Evolutionary conservation across 2,797 vertebrate species (phyloP).

Genomic region (Coccyzus lansbergi): DNA sequence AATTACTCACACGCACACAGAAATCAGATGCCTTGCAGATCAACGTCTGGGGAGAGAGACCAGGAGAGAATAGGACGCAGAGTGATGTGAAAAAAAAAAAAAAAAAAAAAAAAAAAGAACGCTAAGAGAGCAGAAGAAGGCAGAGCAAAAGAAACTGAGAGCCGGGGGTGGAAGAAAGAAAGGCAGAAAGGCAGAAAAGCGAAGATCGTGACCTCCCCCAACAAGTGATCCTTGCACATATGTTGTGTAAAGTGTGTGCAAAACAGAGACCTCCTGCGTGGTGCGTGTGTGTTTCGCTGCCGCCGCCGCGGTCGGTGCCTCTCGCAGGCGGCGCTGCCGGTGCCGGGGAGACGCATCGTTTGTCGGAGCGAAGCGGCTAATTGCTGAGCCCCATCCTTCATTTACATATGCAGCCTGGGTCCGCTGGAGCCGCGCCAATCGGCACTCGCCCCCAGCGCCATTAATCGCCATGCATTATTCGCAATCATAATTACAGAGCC

Average conservation of each 20-base stretch:
- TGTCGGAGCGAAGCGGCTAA: slow-evolving; percentile 88
- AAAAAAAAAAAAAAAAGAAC: not conserved
- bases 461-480: slow-evolving; percentile 97
- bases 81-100: not conserved
- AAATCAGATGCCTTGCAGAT: slow-evolving; percentile 21
- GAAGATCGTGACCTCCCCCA: slow-evolving; percentile 76
- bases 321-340: slow-evolving; percentile 59
- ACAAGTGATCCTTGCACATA: slow-evolving; percentile 77
- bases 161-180: not conserved
- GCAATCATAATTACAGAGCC: slow-evolving; percentile 94
- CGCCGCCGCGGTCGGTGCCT: slow-evolving; percentile 20
- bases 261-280: slow-evolving; percentile 52
- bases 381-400: slow-evolving; percentile 91
- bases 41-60: slow-evolving; percentile 31
- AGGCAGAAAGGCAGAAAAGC: not conserved
- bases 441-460: slow-evolving; percentile 85
- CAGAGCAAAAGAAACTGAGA: not conserved
- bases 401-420: slow-evolving; percentile 94
- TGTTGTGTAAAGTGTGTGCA: slow-evolving; percentile 80
- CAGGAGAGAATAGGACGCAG: not conserved
- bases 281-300: slow-evolving; percentile 12
- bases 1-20: not conserved
- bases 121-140: not conserved
- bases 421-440: slow-evolving; percentile 95
- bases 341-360: slow-evolving; percentile 84